phyloP scores from a whole-genome alignment of 2,113 vertebrate genomes.

The Nycticorax nycticorax region DNA sequence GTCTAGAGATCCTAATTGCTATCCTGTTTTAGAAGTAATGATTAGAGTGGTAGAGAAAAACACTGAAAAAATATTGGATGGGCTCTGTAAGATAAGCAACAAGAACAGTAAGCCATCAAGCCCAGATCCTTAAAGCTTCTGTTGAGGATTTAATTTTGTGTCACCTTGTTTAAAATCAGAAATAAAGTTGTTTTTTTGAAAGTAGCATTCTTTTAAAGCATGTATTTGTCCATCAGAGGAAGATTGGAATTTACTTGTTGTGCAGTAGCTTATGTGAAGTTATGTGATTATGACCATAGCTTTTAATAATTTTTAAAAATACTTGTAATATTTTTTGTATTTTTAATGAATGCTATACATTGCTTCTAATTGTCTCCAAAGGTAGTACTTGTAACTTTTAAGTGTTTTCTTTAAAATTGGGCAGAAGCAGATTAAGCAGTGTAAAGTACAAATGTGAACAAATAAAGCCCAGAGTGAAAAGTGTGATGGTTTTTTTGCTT shows the following conservation, averaged over 20 bases:
- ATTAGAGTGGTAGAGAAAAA: background rate
- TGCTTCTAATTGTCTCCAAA: background rate
- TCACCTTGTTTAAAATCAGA: background rate
- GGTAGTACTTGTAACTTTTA: background rate
- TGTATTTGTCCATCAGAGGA: background rate
- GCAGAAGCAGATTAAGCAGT: background rate
- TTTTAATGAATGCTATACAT: background rate
- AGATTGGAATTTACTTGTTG: background rate
- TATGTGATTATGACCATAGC: background rate
- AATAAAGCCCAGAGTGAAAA: background rate
- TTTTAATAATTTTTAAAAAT: background rate
- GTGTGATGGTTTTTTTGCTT: background rate
- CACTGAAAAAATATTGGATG: background rate
- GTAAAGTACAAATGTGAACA: background rate
- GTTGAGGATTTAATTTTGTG: background rate
- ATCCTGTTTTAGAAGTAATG: background rate
- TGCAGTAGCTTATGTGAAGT: background rate
- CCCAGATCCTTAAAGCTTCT: background rate
- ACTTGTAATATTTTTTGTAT: background rate
- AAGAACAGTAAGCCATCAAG: background rate
- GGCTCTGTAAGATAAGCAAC: background rate
- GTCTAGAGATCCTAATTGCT: background rate
- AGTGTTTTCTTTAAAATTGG: background rate
- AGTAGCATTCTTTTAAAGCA: background rate
- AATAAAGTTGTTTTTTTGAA: background rate